A percentile compares a stretch with the other conserved stretches of the same genome.
These are phyloP conservation scores for Orthosia incerta DNA, from an alignment of 2,888 invertebrate genomes.

Conservation along the genomic window DNA sequence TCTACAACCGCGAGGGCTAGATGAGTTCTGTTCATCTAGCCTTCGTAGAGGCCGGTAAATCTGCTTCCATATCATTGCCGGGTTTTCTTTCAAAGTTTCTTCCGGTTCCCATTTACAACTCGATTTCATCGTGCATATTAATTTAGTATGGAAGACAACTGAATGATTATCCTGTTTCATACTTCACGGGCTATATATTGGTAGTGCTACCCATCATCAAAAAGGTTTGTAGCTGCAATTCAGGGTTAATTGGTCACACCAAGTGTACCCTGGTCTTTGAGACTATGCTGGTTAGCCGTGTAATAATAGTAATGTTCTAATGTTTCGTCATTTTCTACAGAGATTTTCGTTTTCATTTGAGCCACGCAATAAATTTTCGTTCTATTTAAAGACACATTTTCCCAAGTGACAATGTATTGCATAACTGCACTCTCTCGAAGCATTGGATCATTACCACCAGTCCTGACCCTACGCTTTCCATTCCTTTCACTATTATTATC, in stretches of 20 bases:
- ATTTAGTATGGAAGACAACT: neutral
- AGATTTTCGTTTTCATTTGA: neutral
- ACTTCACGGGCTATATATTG: too few relatives aligned
- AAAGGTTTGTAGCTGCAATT: too few relatives aligned
- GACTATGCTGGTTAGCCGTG: too few relatives aligned
- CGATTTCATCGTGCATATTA: too few relatives aligned
- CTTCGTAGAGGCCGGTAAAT: neutral
- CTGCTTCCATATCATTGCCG: neutral
- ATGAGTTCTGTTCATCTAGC: too few relatives aligned
- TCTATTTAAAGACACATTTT: neutral
- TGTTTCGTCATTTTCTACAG: too few relatives aligned
- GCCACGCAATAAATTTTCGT: neutral
- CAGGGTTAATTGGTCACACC: too few relatives aligned
- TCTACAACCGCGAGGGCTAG: too few relatives aligned
- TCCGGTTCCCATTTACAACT: neutral
- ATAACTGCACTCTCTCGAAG: slow-evolving; percentile 16
- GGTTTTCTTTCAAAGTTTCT: neutral
- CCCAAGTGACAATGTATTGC: slow-evolving; percentile 1
- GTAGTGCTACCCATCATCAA: neutral
- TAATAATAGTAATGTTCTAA: too few relatives aligned
- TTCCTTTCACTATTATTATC: slow-evolving; percentile 53
- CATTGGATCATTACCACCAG: slow-evolving; percentile 3
- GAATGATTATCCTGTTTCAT: too few relatives aligned
- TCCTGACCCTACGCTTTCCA: slow-evolving; percentile 45
- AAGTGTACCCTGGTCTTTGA: too few relatives aligned